Evolutionary conservation across 2,888 invertebrate genomes (phyloP), one percentile per base, ranked within the genome.

Genomic region (Ennomos erosarius): DNA sequence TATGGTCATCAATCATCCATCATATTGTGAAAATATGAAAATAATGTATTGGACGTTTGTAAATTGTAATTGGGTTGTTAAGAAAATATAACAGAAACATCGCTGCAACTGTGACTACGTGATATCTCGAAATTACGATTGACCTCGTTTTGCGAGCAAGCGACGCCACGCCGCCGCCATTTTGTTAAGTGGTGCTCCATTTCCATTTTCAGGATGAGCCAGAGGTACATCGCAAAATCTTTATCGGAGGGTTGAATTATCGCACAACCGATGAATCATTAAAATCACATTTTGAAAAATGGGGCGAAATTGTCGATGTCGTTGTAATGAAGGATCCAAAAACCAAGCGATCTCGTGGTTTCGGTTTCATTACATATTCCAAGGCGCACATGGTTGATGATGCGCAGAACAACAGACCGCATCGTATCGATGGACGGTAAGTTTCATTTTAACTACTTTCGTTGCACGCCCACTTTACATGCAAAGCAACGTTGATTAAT

Each of bases 331-430:
- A 98, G 82, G 98, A 99, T 80, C 97, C 98, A 0, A 97, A 97
- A 75, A 98, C 98, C 0, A 98, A 98, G 81, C 94, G 99, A 64
- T 99, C 99, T 6, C 94, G 99, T 62, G 99, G 99, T 1, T 99
- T 99, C 84, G 99, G 99, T 1, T 99, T 99, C 80, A 98, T 99
- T 62, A 99, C 99, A 0, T 99, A 98, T 82, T 97, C 97, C 1
- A 94, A 97, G 71, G 97, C 98, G 44, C 96, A 96, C 80, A 98
- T 98, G 98, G 98, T 99, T 9, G 99, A 99, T 88, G 98, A 97
- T 82, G 99, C 99, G 4, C 99, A 99, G 84, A 95, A 94, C 81
- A 95, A 96, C 42, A 93, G 97, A 52, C 99, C 99, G 0, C 99
- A 99, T 81, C 95, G 96, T 72, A 97, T 99, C 47, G 99, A 99